Conservation (phyloP, 2,888 invertebrate species). For the Chaetogeoica ovagalla region DNA sequence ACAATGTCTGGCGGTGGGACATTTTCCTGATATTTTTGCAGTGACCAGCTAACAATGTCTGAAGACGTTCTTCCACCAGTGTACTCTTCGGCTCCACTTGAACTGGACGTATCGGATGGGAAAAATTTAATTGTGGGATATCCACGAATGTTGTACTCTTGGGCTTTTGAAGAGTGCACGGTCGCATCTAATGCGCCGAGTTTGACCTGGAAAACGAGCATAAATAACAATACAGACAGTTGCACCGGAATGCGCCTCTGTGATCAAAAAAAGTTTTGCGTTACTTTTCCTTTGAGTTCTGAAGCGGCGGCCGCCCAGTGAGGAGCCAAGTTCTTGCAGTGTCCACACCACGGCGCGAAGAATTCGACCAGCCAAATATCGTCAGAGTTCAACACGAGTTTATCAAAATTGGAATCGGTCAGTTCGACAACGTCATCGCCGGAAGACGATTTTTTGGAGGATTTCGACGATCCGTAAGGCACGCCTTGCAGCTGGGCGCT, state of each 20-base stretch:
- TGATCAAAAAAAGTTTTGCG: conserved; percentile 36
- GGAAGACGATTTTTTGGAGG: conserved; percentile 51
- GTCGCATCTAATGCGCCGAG: conserved; percentile 96
- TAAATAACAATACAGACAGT: not conserved
- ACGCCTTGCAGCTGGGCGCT: conserved; percentile 46
- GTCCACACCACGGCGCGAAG: conserved; percentile 96
- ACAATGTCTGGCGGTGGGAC: conserved; percentile 86
- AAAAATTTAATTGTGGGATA: conserved; percentile 97
- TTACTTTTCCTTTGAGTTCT: conserved; percentile 90
- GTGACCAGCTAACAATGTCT: conserved; percentile 89
- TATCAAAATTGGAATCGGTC: conserved; percentile 94
- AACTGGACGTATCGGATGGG: conserved; percentile 72
- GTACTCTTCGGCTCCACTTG: conserved; percentile 75
- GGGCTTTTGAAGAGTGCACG: conserved; percentile 78
- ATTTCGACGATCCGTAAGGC: conserved; percentile 53
- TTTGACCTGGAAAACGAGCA: conserved; percentile 66
- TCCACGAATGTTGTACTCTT: conserved; percentile 84
- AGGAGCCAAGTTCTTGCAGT: conserved; percentile 94
- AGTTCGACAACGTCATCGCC: conserved; percentile 79
- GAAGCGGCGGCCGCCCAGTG: conserved; percentile 95
- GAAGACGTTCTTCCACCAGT: conserved; percentile 87
- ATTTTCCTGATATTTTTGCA: conserved; percentile 82
- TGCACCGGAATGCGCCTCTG: not conserved
- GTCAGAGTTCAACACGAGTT: conserved; percentile 85
- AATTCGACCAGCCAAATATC: conserved; percentile 98